A percentile compares a stretch with the other conserved stretches of the same genome.
These are phyloP conservation scores for Cacatua alba DNA, from an alignment of 2,113 vertebrate genomes.

Conservation along the genomic window DNA sequence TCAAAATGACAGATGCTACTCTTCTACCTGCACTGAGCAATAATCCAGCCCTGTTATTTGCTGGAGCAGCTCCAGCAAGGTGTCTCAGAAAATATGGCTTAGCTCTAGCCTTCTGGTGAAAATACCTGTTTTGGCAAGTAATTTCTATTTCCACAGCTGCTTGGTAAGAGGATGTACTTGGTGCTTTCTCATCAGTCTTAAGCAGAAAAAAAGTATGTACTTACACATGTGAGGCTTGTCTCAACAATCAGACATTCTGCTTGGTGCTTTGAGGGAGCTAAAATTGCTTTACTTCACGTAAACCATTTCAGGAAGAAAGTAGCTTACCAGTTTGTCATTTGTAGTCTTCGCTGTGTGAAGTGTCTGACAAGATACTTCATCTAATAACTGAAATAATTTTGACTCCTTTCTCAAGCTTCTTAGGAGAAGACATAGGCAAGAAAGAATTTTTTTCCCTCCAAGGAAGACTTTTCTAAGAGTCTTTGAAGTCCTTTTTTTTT, in stretches of 20 bases:
- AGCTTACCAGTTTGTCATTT: background rate
- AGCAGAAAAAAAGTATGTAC: background rate
- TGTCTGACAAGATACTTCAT: background rate
- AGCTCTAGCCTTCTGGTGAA: background rate
- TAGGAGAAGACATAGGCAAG: background rate
- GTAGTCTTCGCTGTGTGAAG: background rate
- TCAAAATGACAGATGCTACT: background rate
- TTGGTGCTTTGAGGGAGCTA: background rate
- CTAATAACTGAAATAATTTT: background rate
- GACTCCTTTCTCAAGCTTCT: background rate
- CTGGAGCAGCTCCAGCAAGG: background rate
- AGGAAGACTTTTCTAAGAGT: background rate
- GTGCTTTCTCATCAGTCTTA: background rate
- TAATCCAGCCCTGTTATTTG: background rate
- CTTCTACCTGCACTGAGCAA: background rate
- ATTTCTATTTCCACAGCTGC: background rate
- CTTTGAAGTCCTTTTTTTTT: background rate
- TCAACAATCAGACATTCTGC: background rate
- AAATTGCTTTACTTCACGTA: background rate
- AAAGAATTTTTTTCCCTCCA: background rate
- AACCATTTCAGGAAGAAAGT: background rate
- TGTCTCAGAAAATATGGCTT: background rate
- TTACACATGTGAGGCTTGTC: background rate
- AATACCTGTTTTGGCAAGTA: background rate
- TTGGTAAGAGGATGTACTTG: background rate